Percentiles rank a stretch among this genome's conserved stretches.
Conservation (phyloP, 2,113 vertebrate genomes). For the Pachycephala philippinensis region DNA sequence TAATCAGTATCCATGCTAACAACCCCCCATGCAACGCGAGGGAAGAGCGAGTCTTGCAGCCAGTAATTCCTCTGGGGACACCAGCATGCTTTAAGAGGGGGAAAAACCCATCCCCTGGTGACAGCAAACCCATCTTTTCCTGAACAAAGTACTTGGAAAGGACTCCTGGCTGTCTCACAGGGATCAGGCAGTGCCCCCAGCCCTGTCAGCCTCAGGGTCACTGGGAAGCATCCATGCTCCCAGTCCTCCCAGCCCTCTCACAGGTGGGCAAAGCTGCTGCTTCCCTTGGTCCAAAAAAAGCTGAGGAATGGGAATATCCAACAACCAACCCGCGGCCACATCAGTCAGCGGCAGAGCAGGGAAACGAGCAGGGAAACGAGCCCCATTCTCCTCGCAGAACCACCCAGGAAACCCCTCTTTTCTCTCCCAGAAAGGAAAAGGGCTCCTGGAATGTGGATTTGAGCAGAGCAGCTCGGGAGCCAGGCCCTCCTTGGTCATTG, state of each 20-base stretch:
- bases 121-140: background rate
- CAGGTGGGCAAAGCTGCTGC: background rate
- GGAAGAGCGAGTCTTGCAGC: background rate
- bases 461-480: background rate
- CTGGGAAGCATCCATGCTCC: background rate
- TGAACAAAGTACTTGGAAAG: background rate
- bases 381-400: rapidly evolving
- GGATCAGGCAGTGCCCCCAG: background rate
- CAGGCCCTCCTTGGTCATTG: rapidly evolving
- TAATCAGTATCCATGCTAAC: background rate
- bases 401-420: background rate
- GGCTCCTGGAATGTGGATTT: background rate
- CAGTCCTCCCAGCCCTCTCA: background rate
- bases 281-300: background rate
- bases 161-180: background rate
- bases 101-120: background rate
- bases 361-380: background rate
- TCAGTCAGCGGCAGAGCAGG: rapidly evolving
- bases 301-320: background rate
- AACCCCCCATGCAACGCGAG: rapidly evolving
- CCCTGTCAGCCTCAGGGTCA: background rate
- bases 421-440: background rate
- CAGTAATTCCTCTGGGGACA: background rate
- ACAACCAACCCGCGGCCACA: rapidly evolving
- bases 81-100: background rate